phyloP scores from a whole-genome alignment of 2,888 invertebrate genomes.

The Hedychridium roseum region DNA sequence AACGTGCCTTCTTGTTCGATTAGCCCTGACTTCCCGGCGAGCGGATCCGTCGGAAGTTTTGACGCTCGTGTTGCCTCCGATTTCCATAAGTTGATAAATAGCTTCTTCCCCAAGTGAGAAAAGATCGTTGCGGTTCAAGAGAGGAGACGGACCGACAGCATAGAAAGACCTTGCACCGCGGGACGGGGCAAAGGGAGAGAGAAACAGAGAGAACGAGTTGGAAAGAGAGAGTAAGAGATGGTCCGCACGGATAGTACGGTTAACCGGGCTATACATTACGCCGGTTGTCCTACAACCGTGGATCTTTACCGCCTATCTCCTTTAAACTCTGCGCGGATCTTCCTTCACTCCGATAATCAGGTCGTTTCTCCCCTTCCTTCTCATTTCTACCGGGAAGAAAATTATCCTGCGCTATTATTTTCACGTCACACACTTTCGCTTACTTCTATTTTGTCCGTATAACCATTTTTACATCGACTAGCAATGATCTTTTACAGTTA shows the following conservation, averaged over 20 bases:
- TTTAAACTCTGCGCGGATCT: constrained; percentile 45
- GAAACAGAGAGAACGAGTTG: constrained; percentile 11
- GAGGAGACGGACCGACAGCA: too few species aligned
- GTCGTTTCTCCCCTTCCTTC: constrained; percentile 2
- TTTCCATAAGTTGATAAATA: constrained; percentile 61
- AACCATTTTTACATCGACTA: too few species aligned
- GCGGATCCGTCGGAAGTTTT: constrained; percentile 33
- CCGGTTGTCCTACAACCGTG: constrained; percentile 34
- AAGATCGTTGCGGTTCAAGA: constrained; percentile 43
- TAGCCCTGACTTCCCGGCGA: too few species aligned
- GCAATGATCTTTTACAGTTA: too few species aligned
- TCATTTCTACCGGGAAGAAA: background rate
- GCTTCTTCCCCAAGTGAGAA: constrained; percentile 55
- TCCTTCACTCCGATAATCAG: constrained; percentile 13
- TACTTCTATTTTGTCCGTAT: too few species aligned
- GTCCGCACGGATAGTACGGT: constrained; percentile 23
- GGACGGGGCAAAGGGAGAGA: too few species aligned
- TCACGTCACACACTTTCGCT: too few species aligned
- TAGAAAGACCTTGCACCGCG: too few species aligned
- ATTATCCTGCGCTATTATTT: too few species aligned
- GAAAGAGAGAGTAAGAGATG: constrained; percentile 25
- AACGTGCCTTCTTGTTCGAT: too few species aligned
- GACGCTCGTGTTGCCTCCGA: constrained; percentile 36
- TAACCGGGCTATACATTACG: constrained; percentile 31
- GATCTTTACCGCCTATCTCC: constrained; percentile 50